These are phyloP conservation scores for Apodemia mormo DNA, from an alignment of 2,888 invertebrate genomes.

Conservation along the genomic window DNA sequence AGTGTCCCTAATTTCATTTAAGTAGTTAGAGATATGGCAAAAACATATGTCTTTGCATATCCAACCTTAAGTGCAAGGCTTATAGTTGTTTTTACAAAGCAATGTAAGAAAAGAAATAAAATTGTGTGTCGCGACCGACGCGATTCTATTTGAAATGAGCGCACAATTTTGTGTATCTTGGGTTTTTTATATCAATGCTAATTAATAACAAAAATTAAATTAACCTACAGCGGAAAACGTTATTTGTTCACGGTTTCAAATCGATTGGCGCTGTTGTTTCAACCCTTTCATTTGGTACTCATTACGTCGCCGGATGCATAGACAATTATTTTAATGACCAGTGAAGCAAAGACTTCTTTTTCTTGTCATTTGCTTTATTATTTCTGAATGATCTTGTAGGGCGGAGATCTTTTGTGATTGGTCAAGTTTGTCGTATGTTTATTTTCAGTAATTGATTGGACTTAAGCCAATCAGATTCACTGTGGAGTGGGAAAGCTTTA, in stretches of 20 bases:
- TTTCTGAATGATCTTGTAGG: slow-evolving; percentile 26
- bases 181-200: too few relatives aligned
- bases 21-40: too few relatives aligned
- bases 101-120: too few relatives aligned
- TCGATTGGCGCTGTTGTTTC: slow-evolving; percentile 61
- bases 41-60: too few relatives aligned
- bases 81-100: too few relatives aligned
- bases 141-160: too few relatives aligned
- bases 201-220: too few relatives aligned
- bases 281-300: slow-evolving; percentile 77
- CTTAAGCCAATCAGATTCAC: slow-evolving; percentile 30
- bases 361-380: slow-evolving; percentile 41
- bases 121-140: too few relatives aligned
- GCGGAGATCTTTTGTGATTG: slow-evolving; percentile 37
- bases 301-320: slow-evolving; percentile 72
- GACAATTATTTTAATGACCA: slow-evolving; percentile 70
- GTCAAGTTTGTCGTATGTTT: slow-evolving; percentile 29
- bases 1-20: too few relatives aligned
- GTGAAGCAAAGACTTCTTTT: slow-evolving; percentile 52
- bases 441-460: slow-evolving; percentile 4
- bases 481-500: slow-evolving; percentile 2
- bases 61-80: too few relatives aligned
- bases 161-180: too few relatives aligned
- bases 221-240: slow-evolving; percentile 56
- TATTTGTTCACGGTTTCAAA: slow-evolving; percentile 74